Evolutionary conservation across 2,113 vertebrate genomes (phyloP).

Genomic region (Hiodon alosoides): DNA sequence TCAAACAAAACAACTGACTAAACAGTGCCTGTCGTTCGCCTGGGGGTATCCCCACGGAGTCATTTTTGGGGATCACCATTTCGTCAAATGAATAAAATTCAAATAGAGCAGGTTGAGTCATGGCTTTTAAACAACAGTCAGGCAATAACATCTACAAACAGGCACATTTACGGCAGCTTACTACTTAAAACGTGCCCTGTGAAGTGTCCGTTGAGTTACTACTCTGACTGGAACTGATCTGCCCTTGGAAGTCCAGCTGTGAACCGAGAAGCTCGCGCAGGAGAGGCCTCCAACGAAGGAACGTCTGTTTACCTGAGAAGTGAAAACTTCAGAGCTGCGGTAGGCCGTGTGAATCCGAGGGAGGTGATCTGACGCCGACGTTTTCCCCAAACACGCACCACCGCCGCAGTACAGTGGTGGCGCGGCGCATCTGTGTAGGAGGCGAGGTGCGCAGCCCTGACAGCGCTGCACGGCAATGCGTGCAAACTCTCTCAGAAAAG

Average conservation of each 20-base stretch:
- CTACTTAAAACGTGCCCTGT: too few species aligned
- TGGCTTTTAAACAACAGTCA: background rate
- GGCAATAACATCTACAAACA: too few species aligned
- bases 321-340: background rate
- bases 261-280: too few species aligned
- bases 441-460: background rate
- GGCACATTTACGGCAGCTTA: too few species aligned
- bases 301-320: background rate
- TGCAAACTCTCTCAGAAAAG: background rate
- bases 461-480: background rate
- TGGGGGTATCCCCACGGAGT: slow-evolving; percentile 10
- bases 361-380: background rate
- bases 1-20: background rate
- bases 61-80: slow-evolving; percentile 7
- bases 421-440: background rate
- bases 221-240: too few species aligned
- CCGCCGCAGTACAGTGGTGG: background rate
- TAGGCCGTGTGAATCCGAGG: background rate
- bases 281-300: too few species aligned
- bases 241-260: too few species aligned
- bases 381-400: background rate
- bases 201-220: too few species aligned
- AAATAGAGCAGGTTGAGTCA: slow-evolving; percentile 7
- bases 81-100: slow-evolving; percentile 12
- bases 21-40: background rate